These are phyloP conservation scores for pig (Sus scrofa) DNA, from an alignment of 2,113 vertebrate species.

Conservation along the genomic window T2T-Sscrofa CM000830.6:119288501-119289000, in stretches of 20 bases:
- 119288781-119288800: neutral
- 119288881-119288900: neutral
- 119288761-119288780: neutral
- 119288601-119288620: no score
- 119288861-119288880: slow-evolving; percentile 8
- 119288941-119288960: slow-evolving; percentile 38
- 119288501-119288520: no score
- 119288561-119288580: no score
- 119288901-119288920: slow-evolving; percentile 9
- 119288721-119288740: neutral
- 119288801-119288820: neutral
- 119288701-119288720: neutral
- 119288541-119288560: no score
- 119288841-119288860: neutral
- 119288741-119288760: neutral
- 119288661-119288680: no score
- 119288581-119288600: no score
- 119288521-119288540: no score
- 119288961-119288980: slow-evolving; percentile 33
- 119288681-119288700: neutral
- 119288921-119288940: neutral
- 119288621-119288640: no score
- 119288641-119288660: no score
- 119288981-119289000: slow-evolving; percentile 24
- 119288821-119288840: neutral